Conservation (phyloP, 2,113 vertebrate species). For the Chrysochloris asiatica region DNA sequence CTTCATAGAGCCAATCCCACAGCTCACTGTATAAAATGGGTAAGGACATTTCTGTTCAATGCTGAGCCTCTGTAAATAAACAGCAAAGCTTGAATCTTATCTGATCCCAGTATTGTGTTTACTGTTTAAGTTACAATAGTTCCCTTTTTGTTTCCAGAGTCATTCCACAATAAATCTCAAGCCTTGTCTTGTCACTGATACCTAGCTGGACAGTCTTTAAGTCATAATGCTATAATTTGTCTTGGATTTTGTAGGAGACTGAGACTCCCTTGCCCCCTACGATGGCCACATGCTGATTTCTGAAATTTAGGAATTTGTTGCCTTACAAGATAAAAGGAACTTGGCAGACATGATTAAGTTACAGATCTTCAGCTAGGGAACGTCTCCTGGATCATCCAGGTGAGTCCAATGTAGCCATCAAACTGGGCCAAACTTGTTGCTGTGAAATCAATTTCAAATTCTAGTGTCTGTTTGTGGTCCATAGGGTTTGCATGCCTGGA, state of each 20-base stretch:
- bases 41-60: neutral
- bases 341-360: neutral
- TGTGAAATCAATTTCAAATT: neutral
- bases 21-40: neutral
- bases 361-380: neutral
- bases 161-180: neutral
- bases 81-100: neutral
- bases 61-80: constrained; percentile 47
- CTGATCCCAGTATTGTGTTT: neutral
- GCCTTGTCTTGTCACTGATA: neutral
- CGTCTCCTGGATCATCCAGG: neutral
- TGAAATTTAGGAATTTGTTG: neutral
- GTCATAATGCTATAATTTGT: neutral
- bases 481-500: neutral
- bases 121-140: neutral
- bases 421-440: neutral
- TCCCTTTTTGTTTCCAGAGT: constrained; percentile 18
- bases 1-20: neutral
- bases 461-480: neutral
- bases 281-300: neutral
- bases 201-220: neutral
- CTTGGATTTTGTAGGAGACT: neutral
- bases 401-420: neutral
- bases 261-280: neutral
- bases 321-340: neutral